phyloP scores from a whole-genome alignment of 23 tunicate genomes.

The Trididemnum miniatum region DNA sequence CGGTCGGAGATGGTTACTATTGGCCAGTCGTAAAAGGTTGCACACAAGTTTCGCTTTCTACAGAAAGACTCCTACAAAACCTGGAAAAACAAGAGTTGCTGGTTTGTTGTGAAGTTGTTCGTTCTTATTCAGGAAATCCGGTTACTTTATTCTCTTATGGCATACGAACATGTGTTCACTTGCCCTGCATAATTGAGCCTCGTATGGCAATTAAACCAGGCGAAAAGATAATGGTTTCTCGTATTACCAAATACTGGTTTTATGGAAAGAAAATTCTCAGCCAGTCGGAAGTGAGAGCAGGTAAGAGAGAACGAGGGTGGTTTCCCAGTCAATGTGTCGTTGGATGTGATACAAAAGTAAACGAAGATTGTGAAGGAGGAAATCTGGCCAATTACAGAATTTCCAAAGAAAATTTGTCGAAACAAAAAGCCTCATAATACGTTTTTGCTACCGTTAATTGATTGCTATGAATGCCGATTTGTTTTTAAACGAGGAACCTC shows the following conservation, averaged over 20 bases:
- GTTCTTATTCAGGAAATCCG: constrained; percentile 74
- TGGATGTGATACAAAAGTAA: background rate
- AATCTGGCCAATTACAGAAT: too few species aligned
- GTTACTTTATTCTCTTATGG: constrained; percentile 73
- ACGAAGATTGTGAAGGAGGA: too few species aligned
- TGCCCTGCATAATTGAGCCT: constrained; percentile 87
- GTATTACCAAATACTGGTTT: constrained; percentile 78
- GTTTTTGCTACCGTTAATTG: too few species aligned
- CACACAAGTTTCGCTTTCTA: constrained; percentile 56
- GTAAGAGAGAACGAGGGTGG: constrained; percentile 74
- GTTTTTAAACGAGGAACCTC: too few species aligned
- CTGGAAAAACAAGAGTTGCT: constrained; percentile 46
- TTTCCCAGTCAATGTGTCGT: constrained; percentile 71
- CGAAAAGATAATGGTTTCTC: constrained; percentile 59
- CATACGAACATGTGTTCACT: constrained; percentile 46
- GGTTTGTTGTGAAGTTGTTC: constrained; percentile 44
- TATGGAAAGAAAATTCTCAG: constrained; percentile 68
- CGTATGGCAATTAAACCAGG: constrained; percentile 62
- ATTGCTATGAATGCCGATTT: too few species aligned
- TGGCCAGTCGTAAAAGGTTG: constrained; percentile 92
- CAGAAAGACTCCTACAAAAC: constrained; percentile 89
- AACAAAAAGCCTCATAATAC: too few species aligned
- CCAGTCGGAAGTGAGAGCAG: constrained; percentile 7
- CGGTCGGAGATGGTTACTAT: constrained; percentile 65
- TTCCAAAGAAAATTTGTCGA: too few species aligned